phyloP scores from a whole-genome alignment of 2,797 vertebrate genomes.

The Coilia nasus region DNA sequence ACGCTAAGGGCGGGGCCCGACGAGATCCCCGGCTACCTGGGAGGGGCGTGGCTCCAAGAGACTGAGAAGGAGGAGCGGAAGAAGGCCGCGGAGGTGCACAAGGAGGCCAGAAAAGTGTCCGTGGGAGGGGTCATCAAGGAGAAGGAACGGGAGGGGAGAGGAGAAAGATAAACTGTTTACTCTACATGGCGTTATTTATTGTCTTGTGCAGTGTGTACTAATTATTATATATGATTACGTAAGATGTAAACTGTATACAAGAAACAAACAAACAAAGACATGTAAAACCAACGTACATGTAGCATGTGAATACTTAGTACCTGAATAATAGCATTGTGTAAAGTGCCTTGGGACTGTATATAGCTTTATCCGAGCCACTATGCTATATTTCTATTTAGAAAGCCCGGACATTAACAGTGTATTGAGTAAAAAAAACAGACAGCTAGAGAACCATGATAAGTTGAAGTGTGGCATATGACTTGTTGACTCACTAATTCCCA shows the following conservation, averaged over 20 bases:
- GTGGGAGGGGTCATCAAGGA: slow-evolving; percentile 65
- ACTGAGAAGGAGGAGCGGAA: slow-evolving; percentile 64
- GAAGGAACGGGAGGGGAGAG: slow-evolving; percentile 69
- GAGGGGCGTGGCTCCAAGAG: slow-evolving; percentile 76
- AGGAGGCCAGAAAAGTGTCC: slow-evolving; percentile 69
- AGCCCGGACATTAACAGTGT: too few relatives aligned
- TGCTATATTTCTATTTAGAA: too few relatives aligned
- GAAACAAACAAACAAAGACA: background rate
- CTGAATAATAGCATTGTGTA: too few relatives aligned
- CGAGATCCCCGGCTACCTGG: slow-evolving; percentile 81
- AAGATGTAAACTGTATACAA: background rate
- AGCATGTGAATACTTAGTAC: background rate
- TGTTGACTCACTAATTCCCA: background rate
- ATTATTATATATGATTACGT: background rate
- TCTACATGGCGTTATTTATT: background rate
- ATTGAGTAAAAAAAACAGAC: too few relatives aligned
- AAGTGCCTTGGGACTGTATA: background rate
- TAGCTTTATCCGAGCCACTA: background rate
- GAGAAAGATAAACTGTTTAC: slow-evolving; percentile 66
- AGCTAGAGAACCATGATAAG: too few relatives aligned
- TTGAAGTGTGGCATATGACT: too few relatives aligned
- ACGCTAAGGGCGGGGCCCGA: slow-evolving; percentile 77
- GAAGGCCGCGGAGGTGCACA: slow-evolving; percentile 64
- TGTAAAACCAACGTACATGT: background rate
- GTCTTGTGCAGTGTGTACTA: background rate